phyloP scores from a whole-genome alignment of 2,113 vertebrate genomes.

The Pheucticus melanocephalus region DNA sequence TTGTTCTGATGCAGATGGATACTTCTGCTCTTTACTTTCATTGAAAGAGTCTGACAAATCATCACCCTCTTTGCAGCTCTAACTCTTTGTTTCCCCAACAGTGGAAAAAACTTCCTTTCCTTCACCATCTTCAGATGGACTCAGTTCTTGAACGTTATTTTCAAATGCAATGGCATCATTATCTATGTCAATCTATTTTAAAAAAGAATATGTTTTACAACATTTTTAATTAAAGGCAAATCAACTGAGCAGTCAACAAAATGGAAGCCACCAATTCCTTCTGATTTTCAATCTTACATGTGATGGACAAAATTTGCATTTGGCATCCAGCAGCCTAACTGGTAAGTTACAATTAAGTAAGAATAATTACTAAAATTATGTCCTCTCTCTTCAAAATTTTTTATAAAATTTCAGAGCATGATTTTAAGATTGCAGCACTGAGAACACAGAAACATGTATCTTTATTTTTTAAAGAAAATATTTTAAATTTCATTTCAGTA shows the following conservation, averaged over 20 bases:
- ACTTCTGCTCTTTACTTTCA: neutral
- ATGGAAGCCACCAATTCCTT: neutral
- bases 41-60: neutral
- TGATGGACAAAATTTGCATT: neutral
- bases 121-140: neutral
- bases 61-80: neutral
- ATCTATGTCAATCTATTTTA: neutral
- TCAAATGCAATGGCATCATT: neutral
- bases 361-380: neutral
- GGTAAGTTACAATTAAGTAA: neutral
- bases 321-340: neutral
- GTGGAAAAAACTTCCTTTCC: neutral
- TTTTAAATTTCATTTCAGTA: neutral
- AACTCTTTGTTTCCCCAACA: neutral
- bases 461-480: accelerated
- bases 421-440: neutral
- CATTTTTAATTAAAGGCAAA: neutral
- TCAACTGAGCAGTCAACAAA: neutral
- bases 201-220: neutral
- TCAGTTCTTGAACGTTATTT: neutral
- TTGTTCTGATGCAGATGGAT: neutral
- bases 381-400: neutral
- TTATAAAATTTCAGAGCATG: neutral
- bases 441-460: neutral
- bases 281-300: neutral